These are phyloP conservation scores for Periplaneta americana DNA, from an alignment of 1,140 invertebrate species.

Conservation along the genomic window DNA sequence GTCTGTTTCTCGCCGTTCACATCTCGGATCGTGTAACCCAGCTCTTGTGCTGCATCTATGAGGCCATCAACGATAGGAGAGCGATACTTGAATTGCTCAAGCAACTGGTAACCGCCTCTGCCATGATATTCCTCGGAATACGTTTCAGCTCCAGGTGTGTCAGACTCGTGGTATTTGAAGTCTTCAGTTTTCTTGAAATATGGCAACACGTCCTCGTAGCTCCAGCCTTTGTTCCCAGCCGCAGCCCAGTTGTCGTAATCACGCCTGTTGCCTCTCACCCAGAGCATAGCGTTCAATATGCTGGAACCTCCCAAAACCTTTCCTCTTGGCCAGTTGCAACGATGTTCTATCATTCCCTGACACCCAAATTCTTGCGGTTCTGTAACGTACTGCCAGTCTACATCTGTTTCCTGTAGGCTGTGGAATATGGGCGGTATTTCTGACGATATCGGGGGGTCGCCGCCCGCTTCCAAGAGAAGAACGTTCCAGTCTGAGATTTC, in stretches of 20 bases:
- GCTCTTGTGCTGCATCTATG: conserved; percentile 78
- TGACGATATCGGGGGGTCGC: conserved; percentile 30
- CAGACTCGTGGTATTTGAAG: conserved; percentile 25
- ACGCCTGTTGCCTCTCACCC: conserved; percentile 48
- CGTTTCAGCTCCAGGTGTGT: background rate
- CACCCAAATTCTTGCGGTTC: conserved; percentile 43
- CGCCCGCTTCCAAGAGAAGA: conserved; percentile 53
- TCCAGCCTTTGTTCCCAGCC: conserved; percentile 37
- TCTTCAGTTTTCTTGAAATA: conserved; percentile 37
- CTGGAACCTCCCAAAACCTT: conserved; percentile 43
- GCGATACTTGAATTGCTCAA: conserved; percentile 78
- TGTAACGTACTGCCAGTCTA: conserved; percentile 47
- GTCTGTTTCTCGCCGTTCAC: conserved; percentile 43
- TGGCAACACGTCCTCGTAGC: conserved; percentile 41
- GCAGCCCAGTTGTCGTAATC: conserved; percentile 51
- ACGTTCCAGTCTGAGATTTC: conserved; percentile 45
- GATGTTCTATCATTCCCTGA: conserved; percentile 32
- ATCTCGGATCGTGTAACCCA: conserved; percentile 63
- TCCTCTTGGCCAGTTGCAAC: conserved; percentile 41
- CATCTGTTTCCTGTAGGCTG: conserved; percentile 19
- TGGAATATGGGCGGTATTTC: conserved; percentile 44
- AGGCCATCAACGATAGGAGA: conserved; percentile 80
- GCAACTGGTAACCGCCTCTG: conserved; percentile 57
- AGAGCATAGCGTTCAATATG: conserved; percentile 53
- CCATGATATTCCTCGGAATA: conserved; percentile 14